These are phyloP conservation scores for Aricia agestis DNA, from an alignment of 1,140 invertebrate genomes.

Conservation along the genomic window DNA sequence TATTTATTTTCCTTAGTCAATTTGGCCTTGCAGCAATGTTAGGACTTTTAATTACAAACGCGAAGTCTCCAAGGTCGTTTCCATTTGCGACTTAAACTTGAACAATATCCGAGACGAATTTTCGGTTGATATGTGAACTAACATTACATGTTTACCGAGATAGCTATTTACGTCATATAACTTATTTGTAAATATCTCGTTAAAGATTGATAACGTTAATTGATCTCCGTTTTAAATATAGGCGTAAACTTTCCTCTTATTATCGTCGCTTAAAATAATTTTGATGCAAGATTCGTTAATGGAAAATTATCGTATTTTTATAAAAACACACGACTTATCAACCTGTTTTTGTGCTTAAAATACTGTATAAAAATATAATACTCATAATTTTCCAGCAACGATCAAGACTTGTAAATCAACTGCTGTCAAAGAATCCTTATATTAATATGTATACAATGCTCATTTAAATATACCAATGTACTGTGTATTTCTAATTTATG, in stretches of 20 bases:
- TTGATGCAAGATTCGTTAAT: background rate
- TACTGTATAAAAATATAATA: background rate
- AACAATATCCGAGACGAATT: background rate
- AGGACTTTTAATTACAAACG: background rate
- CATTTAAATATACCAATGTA: too few relatives aligned
- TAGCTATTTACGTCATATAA: background rate
- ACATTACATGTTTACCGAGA: background rate
- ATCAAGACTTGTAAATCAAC: too few relatives aligned
- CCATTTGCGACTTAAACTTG: background rate
- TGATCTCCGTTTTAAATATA: background rate
- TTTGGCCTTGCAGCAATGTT: background rate
- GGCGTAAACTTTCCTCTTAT: background rate
- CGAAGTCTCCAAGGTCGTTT: background rate
- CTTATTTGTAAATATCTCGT: conserved; percentile 1
- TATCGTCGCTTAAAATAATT: background rate
- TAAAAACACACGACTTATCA: too few relatives aligned
- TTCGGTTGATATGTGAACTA: background rate
- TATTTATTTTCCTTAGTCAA: background rate
- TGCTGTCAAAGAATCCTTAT: too few relatives aligned
- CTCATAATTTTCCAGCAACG: too few relatives aligned
- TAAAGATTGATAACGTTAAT: background rate
- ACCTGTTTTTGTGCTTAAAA: too few relatives aligned
- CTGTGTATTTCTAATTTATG: too few relatives aligned
- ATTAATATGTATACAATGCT: too few relatives aligned
- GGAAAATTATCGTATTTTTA: background rate